Percentiles rank a stretch among this genome's conserved stretches.
phyloP scores from a whole-genome alignment of 2,113 vertebrate genomes.

The Chitala chitala region DNA sequence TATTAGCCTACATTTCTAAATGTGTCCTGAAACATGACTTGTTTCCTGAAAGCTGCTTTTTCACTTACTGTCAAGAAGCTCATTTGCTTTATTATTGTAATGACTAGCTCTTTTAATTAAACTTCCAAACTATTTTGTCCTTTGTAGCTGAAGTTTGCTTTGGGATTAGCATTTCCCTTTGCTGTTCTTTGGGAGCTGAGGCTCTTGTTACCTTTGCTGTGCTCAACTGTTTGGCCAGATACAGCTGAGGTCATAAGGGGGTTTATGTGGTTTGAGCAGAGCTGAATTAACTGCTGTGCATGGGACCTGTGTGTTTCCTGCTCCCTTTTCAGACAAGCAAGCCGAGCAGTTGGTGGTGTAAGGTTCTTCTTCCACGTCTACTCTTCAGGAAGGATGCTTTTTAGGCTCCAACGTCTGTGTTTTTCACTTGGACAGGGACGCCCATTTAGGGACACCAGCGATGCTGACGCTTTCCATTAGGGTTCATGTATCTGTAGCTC shows the following conservation, averaged over 20 bases:
- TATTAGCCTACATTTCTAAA: background rate
- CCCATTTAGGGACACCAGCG: background rate
- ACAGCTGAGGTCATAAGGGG: background rate
- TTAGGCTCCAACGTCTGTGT: background rate
- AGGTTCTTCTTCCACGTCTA: no score
- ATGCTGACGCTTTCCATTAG: background rate
- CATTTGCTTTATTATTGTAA: background rate
- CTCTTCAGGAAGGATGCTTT: no score
- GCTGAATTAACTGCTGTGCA: no score
- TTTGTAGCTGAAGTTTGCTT: background rate
- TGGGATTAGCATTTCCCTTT: constrained; percentile 8
- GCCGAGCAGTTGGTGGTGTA: no score
- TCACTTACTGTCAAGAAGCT: background rate
- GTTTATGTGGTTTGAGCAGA: constrained; percentile 10
- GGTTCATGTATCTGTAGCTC: background rate
- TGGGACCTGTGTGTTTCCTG: background rate
- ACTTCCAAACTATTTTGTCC: constrained; percentile 4
- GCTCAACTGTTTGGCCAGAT: constrained; percentile 1
- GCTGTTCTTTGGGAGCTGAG: constrained; percentile 14
- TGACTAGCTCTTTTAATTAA: background rate
- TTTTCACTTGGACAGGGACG: background rate
- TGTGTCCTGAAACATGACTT: background rate
- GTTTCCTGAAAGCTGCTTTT: background rate
- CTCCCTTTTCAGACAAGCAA: background rate
- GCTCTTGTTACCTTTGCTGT: background rate